Evolutionary conservation across 1,140 invertebrate genomes (phyloP).

Genomic region (Littorina saxatilis): DNA sequence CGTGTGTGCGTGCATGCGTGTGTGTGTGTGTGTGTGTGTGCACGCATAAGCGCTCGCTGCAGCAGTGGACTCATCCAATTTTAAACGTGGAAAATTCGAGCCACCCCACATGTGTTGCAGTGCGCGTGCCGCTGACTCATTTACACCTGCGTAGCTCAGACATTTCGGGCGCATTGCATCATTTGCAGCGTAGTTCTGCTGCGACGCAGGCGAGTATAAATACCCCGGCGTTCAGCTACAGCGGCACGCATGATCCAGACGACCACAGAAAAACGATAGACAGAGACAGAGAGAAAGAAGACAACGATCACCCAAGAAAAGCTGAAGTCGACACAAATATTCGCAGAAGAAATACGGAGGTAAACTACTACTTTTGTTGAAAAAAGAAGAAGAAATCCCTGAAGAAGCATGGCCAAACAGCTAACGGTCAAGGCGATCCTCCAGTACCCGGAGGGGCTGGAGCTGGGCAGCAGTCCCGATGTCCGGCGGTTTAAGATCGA

Average conservation of each 20-base stretch:
- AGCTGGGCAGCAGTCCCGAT: not conserved
- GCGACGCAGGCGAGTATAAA: constrained; percentile 1
- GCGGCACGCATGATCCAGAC: not conserved
- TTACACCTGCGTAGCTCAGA: too few relatives aligned
- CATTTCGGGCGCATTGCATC: not conserved
- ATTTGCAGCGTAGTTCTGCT: not conserved
- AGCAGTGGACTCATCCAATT: too few relatives aligned
- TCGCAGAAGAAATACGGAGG: not conserved
- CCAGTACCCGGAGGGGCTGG: not conserved
- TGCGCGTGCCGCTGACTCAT: too few relatives aligned
- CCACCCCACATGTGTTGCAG: too few relatives aligned
- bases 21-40: too few relatives aligned
- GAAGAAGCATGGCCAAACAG: not conserved
- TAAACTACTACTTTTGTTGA: not conserved
- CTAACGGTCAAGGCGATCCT: not conserved
- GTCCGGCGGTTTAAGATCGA: not conserved
- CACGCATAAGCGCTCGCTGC: too few relatives aligned
- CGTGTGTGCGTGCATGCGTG: too few relatives aligned
- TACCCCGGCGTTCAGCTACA: not conserved
- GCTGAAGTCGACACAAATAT: not conserved
- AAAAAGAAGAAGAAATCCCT: not conserved
- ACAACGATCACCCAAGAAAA: not conserved
- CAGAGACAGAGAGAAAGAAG: not conserved
- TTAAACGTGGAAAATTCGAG: too few relatives aligned
- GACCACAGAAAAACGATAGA: not conserved